Evolutionary conservation across 2,113 vertebrate genomes (phyloP).

Genomic region (Myrmecobius fasciatus): DNA sequence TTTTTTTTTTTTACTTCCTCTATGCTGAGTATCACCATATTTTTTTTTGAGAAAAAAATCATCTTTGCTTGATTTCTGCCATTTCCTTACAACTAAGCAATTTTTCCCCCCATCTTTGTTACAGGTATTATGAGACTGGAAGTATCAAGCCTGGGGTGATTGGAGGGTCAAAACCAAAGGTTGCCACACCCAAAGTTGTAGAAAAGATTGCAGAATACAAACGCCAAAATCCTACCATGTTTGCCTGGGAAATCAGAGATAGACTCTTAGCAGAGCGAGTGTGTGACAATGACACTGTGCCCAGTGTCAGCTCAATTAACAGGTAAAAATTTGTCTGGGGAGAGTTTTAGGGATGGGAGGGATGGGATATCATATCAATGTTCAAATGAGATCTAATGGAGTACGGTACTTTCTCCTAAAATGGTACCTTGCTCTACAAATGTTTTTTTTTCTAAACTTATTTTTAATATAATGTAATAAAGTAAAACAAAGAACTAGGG

Average conservation of each 20-base stretch:
- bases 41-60: conserved; percentile 4
- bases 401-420: neutral
- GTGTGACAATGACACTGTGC: conserved; percentile 98
- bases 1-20: neutral
- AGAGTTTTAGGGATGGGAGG: neutral
- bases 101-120: conserved; percentile 75
- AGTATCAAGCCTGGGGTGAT: conserved; percentile 99
- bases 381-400: neutral
- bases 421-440: conserved; percentile 4
- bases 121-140: conserved; percentile 98
- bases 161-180: conserved; percentile 99
- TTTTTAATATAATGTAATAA: neutral
- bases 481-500: neutral
- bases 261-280: conserved; percentile 96
- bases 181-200: conserved; percentile 99
- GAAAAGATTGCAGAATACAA: conserved; percentile 99
- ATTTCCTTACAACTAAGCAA: conserved; percentile 35
- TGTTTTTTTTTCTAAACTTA: neutral
- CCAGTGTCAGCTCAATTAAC: conserved; percentile 99
- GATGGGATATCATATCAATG: neutral
- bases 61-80: conserved; percentile 48
- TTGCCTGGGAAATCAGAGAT: conserved; percentile 99
- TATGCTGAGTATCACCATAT: neutral
- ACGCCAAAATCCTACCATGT: conserved; percentile 99
- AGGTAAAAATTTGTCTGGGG: conserved; percentile 86